These are phyloP conservation scores for Sesamia inferens DNA, from an alignment of 2,888 invertebrate species.

Conservation along the genomic window DNA sequence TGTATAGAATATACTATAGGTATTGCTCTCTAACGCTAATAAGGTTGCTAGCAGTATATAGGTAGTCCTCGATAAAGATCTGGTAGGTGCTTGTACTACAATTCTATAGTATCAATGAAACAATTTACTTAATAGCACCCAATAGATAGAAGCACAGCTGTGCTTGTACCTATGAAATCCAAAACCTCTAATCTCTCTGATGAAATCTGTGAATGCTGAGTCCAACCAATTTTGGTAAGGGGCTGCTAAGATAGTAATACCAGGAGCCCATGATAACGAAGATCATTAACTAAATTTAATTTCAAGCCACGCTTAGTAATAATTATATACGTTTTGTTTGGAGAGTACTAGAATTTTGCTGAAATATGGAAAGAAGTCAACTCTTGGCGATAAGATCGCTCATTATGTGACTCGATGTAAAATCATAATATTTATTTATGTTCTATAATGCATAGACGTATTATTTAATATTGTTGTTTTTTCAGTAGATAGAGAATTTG, in stretches of 20 bases:
- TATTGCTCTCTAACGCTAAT: neutral
- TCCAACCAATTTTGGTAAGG: slow-evolving; percentile 18
- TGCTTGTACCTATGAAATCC: neutral
- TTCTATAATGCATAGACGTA: too few relatives aligned
- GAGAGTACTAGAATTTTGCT: neutral
- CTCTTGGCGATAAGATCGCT: too few relatives aligned
- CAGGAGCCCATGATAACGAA: neutral
- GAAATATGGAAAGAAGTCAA: neutral
- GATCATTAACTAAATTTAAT: neutral
- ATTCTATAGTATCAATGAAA: slow-evolving; percentile 1
- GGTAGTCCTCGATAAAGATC: too few relatives aligned
- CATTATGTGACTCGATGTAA: too few relatives aligned
- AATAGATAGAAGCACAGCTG: neutral
- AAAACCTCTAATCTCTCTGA: too few relatives aligned
- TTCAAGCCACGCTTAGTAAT: neutral
- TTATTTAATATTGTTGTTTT: neutral
- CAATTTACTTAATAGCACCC: neutral
- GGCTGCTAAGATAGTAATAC: neutral
- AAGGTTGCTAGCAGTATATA: too few relatives aligned
- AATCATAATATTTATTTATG: too few relatives aligned
- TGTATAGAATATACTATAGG: too few relatives aligned
- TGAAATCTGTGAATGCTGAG: neutral
- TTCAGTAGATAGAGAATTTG: neutral
- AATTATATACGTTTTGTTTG: neutral
- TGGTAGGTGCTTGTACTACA: too few relatives aligned